A percentile compares a stretch with the other conserved stretches of the same genome.
phyloP scores from a whole-genome alignment of 2,888 invertebrate genomes.

The Gymnocheta viridis region DNA sequence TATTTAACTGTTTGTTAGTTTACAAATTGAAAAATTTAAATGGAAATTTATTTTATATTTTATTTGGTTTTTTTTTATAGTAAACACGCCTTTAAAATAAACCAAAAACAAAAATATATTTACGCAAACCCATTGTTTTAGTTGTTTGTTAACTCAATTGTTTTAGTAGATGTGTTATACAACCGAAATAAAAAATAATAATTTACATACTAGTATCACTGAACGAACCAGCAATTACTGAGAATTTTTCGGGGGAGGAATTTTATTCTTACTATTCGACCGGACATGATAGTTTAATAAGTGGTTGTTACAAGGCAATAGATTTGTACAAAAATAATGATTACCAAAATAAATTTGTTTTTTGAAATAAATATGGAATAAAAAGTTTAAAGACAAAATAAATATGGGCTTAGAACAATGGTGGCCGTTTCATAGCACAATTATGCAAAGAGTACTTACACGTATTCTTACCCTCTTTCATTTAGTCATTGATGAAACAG shows the following conservation, averaged over 20 bases:
- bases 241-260: slow-evolving; percentile 6
- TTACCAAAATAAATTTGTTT: slow-evolving; percentile 2
- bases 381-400: neutral
- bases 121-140: slow-evolving; percentile 35
- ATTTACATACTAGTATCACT: slow-evolving; percentile 48
- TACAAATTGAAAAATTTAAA: slow-evolving; percentile 38
- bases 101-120: slow-evolving; percentile 13
- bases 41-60: slow-evolving; percentile 42
- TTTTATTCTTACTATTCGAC: slow-evolving; percentile 1
- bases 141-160: slow-evolving; percentile 14
- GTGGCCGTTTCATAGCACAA: too few species aligned
- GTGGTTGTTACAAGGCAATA: slow-evolving; percentile 56
- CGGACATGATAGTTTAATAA: slow-evolving; percentile 61
- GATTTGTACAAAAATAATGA: slow-evolving; percentile 24
- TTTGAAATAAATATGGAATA: neutral
- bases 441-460: too few species aligned
- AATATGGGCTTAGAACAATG: neutral
- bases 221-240: slow-evolving; percentile 64
- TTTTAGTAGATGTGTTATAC: neutral
- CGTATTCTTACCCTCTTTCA: too few species aligned
- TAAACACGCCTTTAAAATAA: slow-evolving; percentile 36
- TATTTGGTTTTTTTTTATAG: slow-evolving; percentile 3
- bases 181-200: slow-evolving; percentile 47
- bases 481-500: too few species aligned
- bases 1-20: slow-evolving; percentile 50